A percentile compares a stretch with the other conserved stretches of the same genome.
Conservation (phyloP, 2,113 vertebrate species). For the Scophthalmus maximus region DNA sequence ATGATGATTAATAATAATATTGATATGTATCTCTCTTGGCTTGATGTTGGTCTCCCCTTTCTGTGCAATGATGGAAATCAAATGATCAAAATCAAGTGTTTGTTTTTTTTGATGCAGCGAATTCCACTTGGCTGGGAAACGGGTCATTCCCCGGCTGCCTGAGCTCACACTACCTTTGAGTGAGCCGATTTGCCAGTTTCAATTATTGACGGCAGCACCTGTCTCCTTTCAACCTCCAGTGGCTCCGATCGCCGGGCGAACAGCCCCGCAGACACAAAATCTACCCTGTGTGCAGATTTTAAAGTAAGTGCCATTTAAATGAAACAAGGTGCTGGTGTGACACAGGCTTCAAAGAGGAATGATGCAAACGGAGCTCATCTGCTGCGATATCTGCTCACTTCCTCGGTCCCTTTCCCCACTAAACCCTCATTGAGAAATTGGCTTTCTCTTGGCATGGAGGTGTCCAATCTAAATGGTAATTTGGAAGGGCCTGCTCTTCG, state of each 20-base stretch:
- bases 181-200: constrained; percentile 70
- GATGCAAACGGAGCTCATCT: constrained; percentile 39
- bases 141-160: constrained; percentile 55
- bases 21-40: constrained; percentile 32
- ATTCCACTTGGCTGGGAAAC: constrained; percentile 62
- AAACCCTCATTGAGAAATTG: constrained; percentile 67
- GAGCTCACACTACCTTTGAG: constrained; percentile 56
- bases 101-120: constrained; percentile 33
- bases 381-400: constrained; percentile 30
- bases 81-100: too few species aligned
- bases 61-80: background rate
- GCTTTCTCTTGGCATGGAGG: constrained; percentile 72
- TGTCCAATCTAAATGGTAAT: constrained; percentile 85
- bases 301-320: constrained; percentile 37
- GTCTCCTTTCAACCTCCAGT: constrained; percentile 61
- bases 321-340: constrained; percentile 42
- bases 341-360: constrained; percentile 30
- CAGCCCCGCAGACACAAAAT: constrained; percentile 27
- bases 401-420: constrained; percentile 20
- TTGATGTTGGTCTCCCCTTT: constrained; percentile 18
- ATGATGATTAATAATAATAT: constrained; percentile 44
- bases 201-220: constrained; percentile 75
- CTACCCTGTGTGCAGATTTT: constrained; percentile 36
- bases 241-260: constrained; percentile 44
- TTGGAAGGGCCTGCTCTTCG: constrained; percentile 38